Conservation (phyloP, 2,888 invertebrate species). For the Arge pagana region DNA sequence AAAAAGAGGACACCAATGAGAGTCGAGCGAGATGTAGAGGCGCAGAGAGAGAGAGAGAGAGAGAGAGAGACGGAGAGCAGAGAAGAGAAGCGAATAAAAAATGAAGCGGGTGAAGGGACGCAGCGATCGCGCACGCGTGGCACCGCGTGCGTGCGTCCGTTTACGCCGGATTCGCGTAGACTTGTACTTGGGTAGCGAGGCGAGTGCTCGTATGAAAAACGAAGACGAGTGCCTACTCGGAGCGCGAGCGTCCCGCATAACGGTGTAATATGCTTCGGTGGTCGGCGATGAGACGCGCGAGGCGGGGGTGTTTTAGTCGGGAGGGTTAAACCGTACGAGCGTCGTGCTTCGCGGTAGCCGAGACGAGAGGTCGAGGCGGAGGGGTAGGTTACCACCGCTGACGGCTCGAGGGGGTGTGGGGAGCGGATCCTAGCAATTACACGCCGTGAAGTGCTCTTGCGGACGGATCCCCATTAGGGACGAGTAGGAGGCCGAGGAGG, state of each 20-base stretch:
- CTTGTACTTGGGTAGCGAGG: too few species aligned
- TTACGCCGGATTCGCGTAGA: too few species aligned
- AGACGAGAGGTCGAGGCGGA: background rate
- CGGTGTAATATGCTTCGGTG: constrained; percentile 11
- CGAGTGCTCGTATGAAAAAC: background rate
- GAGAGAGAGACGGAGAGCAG: constrained; percentile 4
- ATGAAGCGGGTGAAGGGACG: constrained; percentile 23
- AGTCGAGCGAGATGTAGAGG: constrained; percentile 8
- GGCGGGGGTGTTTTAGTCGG: constrained; percentile 3
- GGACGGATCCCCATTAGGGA: constrained; percentile 55
- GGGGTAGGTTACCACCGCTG: too few species aligned
- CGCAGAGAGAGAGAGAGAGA: constrained; percentile 11
- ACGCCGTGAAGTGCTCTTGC: constrained; percentile 55
- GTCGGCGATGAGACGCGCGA: constrained; percentile 3
- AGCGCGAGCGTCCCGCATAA: constrained; percentile 12
- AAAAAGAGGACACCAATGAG: constrained; percentile 12
- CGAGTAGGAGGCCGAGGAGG: constrained; percentile 49
- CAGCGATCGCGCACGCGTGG: constrained; percentile 21
- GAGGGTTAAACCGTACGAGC: constrained; percentile 3
- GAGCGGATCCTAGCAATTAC: constrained; percentile 56
- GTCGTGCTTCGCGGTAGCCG: constrained; percentile 8
- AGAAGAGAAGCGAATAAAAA: constrained; percentile 16
- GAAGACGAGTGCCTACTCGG: constrained; percentile 7
- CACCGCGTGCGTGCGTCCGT: too few species aligned
- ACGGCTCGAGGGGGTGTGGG: constrained; percentile 42